A percentile compares a stretch with the other conserved stretches of the same genome.
These are phyloP conservation scores for Sebastes hubbsi DNA, from an alignment of 2,797 vertebrate species.

Conservation along the genomic window DNA sequence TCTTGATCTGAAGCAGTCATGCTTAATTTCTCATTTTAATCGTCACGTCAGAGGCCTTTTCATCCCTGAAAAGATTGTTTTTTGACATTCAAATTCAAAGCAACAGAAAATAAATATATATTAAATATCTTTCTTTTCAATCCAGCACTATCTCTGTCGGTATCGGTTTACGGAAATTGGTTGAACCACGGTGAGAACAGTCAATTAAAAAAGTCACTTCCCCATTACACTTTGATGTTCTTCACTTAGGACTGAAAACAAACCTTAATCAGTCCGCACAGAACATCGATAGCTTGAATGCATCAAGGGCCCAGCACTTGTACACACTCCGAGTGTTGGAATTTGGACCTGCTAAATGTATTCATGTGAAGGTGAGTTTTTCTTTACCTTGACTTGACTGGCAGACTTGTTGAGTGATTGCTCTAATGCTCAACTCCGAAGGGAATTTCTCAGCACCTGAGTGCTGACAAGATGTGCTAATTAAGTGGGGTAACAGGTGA, in stretches of 20 bases:
- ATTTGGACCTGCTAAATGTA: conserved; percentile 29
- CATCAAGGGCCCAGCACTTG: conserved; percentile 18
- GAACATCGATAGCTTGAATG: conserved; percentile 46
- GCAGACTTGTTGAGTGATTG: conserved; percentile 36
- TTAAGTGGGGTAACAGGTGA: conserved; percentile 59
- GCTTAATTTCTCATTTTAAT: neutral
- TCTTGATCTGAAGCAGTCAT: neutral
- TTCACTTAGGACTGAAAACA: conserved; percentile 32
- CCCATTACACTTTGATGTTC: conserved; percentile 36
- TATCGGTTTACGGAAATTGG: neutral
- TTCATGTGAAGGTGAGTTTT: conserved; percentile 32
- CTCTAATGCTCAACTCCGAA: conserved; percentile 29
- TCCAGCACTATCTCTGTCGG: neutral
- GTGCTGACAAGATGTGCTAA: conserved; percentile 64
- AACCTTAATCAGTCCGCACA: conserved; percentile 31
- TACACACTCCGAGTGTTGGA: conserved; percentile 1
- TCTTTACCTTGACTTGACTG: conserved; percentile 25
- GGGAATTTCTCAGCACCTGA: conserved; percentile 44
- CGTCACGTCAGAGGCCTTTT: conserved; percentile 4
- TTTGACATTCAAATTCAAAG: neutral
- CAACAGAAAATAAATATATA: neutral
- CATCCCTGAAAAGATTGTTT: neutral
- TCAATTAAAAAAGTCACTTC: conserved; percentile 25
- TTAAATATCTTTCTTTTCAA: neutral
- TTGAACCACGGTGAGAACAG: neutral